Evolutionary conservation across 2,888 invertebrate species (phyloP), one percentile per base, ranked within the genome.

Genomic region (Dioctria linearis): DNA sequence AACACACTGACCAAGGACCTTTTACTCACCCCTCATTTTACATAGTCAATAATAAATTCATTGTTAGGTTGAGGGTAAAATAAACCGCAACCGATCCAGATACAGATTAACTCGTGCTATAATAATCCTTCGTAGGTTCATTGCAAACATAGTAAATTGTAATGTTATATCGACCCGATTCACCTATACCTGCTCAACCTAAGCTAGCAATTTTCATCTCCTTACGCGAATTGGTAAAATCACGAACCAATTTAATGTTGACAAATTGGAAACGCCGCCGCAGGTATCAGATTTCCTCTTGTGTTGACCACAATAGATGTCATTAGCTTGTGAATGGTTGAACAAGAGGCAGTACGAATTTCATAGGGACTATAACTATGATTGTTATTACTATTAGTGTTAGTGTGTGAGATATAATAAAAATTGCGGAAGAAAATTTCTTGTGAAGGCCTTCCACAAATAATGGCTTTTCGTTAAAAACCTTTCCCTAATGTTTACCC

Each of bases 281-380:
- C 54, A 54, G 11, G 54, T 54, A 54, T 54, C 54, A 54, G 54
- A 54, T 54, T 54, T 54, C 54, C 54, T 54, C 54, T 54, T 54
- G 54, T 54, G 2, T 0, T 25, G 6, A 54, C 54, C 54, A 54
- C 54, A 54, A 54, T 54, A 54, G 11, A 54, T 54, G 54, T 54
- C 54, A 54, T 54, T 54, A 54, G 54, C 54, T 54, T n/a, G 1
- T 11, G 54, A 4, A 11, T 54, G 54, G 25, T 54, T 54, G 11
- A n/a, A 54, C 11, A 54, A 4, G 25, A 25, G 49, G 54, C 6
- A 54, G 54, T n/a, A 4, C 4, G 54, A 54, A 11, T 11, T 54
- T 4, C 11, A 11, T 11, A n/a, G 54, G 54, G 11, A 54, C 54
- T 54, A n/a, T n/a, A n/a, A 25, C 25, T 25, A 25, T 25, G 25